These are phyloP conservation scores for Camponotus floridanus DNA, from an alignment of 1,140 invertebrate genomes.

Conservation along the genomic window DNA sequence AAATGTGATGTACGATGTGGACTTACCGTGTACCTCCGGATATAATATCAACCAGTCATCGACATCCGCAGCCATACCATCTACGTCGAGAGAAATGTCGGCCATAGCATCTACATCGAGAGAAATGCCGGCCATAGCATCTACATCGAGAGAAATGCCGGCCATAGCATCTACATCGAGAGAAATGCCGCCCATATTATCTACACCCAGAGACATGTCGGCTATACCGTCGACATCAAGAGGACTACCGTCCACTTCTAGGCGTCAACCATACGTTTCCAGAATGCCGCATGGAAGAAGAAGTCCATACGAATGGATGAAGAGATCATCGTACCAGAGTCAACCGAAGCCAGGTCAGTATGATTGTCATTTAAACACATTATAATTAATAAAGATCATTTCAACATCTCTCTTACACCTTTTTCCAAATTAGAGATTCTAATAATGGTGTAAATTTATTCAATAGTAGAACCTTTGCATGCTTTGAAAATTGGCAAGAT, in stretches of 20 bases:
- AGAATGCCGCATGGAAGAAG: constrained; percentile 85
- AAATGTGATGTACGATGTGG: constrained; percentile 2
- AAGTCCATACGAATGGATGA: constrained; percentile 96
- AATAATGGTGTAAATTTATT: too few species aligned
- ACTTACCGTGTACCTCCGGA: constrained; percentile 12
- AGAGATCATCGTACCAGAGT: constrained; percentile 93
- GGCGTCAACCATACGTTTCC: constrained; percentile 69
- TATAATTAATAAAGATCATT: background rate
- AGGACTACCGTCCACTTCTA: background rate
- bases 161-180: constrained; percentile 11
- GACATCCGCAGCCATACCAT: background rate
- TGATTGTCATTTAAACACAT: too few species aligned
- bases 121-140: background rate
- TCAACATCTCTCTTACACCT: background rate
- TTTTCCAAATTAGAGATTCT: too few species aligned
- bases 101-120: background rate
- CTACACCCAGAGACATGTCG: background rate
- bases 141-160: constrained; percentile 3
- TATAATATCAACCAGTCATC: background rate
- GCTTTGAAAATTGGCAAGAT: too few species aligned
- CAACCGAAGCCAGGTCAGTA: constrained; percentile 93
- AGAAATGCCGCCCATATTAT: background rate
- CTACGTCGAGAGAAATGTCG: background rate
- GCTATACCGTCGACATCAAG: background rate
- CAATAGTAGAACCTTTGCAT: too few species aligned